Percentiles rank a stretch among this genome's conserved stretches.
These are phyloP conservation scores for Paramormyrops kingsleyae DNA, from an alignment of 2,113 vertebrate species.

Conservation along the genomic window DNA sequence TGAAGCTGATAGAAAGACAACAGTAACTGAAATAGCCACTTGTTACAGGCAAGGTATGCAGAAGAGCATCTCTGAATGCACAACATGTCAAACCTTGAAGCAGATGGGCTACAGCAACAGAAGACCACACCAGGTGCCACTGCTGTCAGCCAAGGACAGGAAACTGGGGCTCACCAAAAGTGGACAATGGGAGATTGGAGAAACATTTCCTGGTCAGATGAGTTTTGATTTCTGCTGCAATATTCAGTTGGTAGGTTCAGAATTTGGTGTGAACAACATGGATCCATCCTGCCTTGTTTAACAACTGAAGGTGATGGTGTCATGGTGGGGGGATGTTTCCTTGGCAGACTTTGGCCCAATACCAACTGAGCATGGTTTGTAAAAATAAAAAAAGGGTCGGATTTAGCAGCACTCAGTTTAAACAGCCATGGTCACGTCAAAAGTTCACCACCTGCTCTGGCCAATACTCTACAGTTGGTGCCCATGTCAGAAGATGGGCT, in stretches of 20 bases:
- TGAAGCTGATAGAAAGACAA: not conserved
- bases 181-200: not conserved
- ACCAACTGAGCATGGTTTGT: not conserved
- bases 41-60: not conserved
- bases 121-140: not conserved
- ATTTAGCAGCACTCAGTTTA: slow-evolving; percentile 19
- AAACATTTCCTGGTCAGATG: not conserved
- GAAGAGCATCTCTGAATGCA: not conserved
- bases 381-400: not conserved
- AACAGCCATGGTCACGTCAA: slow-evolving; percentile 22
- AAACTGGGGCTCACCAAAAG: not conserved
- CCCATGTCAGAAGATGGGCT: slow-evolving; percentile 8
- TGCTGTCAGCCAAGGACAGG: not conserved
- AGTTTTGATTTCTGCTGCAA: not conserved
- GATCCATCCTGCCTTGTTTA: not conserved
- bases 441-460: slow-evolving; percentile 27
- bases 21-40: not conserved
- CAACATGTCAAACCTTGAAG: not conserved
- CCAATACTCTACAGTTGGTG: slow-evolving; percentile 30
- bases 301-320: not conserved
- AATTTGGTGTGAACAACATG: not conserved
- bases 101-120: not conserved
- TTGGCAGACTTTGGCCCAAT: not conserved
- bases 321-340: not conserved
- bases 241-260: not conserved